Percentiles rank a stretch among this genome's conserved stretches.
phyloP scores from a whole-genome alignment of 2,888 invertebrate genomes.

The Carpatolechia fugitivella region DNA sequence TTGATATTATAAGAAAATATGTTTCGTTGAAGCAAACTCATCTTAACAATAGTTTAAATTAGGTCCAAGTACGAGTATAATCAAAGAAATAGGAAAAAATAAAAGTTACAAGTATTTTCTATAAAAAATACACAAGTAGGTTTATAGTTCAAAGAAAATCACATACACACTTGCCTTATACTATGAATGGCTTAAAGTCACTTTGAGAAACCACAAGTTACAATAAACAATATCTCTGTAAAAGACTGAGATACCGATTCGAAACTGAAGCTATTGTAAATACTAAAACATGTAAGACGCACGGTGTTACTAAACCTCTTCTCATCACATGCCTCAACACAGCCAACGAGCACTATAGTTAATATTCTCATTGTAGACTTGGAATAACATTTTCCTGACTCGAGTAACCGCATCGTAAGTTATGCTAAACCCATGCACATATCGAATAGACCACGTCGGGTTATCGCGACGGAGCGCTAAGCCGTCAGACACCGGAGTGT shows the following conservation, averaged over 20 bases:
- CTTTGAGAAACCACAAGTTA: conserved; percentile 40
- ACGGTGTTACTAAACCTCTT: conserved; percentile 79
- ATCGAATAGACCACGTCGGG: conserved; percentile 60
- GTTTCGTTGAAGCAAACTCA: conserved; percentile 42
- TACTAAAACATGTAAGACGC: conserved; percentile 71
- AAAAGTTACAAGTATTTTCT: conserved; percentile 33
- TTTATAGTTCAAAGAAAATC: conserved; percentile 36
- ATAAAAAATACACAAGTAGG: conserved; percentile 44
- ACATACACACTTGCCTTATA: conserved; percentile 55
- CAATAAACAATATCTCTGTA: conserved; percentile 51
- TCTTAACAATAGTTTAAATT: conserved; percentile 15
- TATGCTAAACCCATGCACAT: conserved; percentile 78
- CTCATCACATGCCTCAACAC: conserved; percentile 78
- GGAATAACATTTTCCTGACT: conserved; percentile 75
- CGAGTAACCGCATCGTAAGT: conserved; percentile 77
- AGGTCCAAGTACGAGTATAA: neutral
- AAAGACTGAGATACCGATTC: conserved; percentile 53
- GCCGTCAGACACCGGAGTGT: conserved; percentile 47
- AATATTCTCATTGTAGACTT: conserved; percentile 76
- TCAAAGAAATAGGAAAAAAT: conserved; percentile 22
- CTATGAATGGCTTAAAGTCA: conserved; percentile 60
- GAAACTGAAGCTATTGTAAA: conserved; percentile 64
- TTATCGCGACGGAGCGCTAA: conserved; percentile 46
- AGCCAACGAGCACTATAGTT: conserved; percentile 77
- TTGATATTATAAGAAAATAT: neutral